Evolutionary conservation across 1,140 invertebrate genomes (phyloP), one percentile per base, ranked within the genome.

Genomic region (Zaprionus camerounensis): DNA sequence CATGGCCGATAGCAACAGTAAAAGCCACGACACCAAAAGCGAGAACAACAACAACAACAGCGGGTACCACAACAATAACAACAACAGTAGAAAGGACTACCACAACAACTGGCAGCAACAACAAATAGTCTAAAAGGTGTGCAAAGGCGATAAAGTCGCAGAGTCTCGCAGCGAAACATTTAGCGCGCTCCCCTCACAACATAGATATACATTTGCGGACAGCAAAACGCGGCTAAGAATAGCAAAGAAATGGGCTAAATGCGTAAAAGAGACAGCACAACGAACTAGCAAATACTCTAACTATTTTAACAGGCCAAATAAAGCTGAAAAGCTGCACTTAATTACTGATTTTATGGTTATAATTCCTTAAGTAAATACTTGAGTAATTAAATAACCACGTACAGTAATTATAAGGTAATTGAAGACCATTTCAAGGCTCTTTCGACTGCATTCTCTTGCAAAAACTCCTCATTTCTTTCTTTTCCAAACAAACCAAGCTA

Each of bases 91-190:
- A 41, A 2, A 63, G 15, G 11, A 31, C 31, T 34, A n/a, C 41
- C n/a, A 46, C 41, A n/a, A 46, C 41, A 46, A 38, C 9, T 11
- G 31, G 20, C 26, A 62, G 24, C 63, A 72, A 34, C 66, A 69
- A 73, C 41, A 68, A 65, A 22, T 38, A 63, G 59, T 68, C 20
- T 28, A 28, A 77, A 71, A 83, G 76, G 81, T 79, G 76, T 56
- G 46, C 28, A 66, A 9, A 28, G 65, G 34, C 75, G 34, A 73
- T 65, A 71, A 66, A 71, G 67, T 70, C 49, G 44, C 51, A 49
- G 34, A 56, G 51, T 17, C 51, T 9, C 20, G n/a, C 38, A n/a
- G 15, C 15, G 22, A 73, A 67, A 73, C 71, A 73, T 68, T 73
- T 46, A 46, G 41, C n/a, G 41, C 41, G 41, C 38, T 41, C 38